phyloP scores from a whole-genome alignment of 2,888 invertebrate genomes.

The Hypena proboscidalis region DNA sequence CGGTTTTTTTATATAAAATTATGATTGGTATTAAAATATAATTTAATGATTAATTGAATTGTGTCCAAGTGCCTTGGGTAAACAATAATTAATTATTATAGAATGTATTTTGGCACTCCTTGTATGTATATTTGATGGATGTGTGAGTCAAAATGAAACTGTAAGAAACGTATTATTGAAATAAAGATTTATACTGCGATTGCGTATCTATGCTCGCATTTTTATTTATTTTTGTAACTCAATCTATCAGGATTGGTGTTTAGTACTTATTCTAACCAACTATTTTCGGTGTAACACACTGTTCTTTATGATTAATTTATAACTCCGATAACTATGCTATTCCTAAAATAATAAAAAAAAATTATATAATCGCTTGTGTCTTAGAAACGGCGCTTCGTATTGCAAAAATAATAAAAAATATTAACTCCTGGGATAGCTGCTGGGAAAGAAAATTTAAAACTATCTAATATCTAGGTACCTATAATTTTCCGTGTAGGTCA shows the following conservation, averaged over 20 bases:
- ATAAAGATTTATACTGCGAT: conserved; percentile 41
- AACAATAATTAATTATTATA: conserved; percentile 18
- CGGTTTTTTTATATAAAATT: too few species aligned
- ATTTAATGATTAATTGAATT: conserved; percentile 11
- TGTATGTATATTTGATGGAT: conserved; percentile 49
- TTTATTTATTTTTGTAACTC: background rate
- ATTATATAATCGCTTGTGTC: too few species aligned
- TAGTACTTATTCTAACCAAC: background rate
- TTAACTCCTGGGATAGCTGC: too few species aligned
- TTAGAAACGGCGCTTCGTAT: too few species aligned
- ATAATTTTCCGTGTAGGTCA: too few species aligned
- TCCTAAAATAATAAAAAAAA: too few species aligned
- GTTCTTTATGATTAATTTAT: too few species aligned
- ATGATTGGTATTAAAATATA: conserved; percentile 23
- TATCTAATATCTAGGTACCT: too few species aligned
- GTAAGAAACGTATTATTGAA: conserved; percentile 37
- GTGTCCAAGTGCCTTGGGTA: conserved; percentile 19
- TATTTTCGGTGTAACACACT: too few species aligned
- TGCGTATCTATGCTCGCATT: conserved; percentile 11
- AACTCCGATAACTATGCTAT: too few species aligned
- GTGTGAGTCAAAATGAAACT: conserved; percentile 37
- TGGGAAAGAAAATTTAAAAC: too few species aligned
- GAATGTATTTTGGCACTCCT: conserved; percentile 24
- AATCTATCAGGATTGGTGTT: background rate
- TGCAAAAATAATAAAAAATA: too few species aligned